A percentile compares a stretch with the other conserved stretches of the same genome.
phyloP scores from a whole-genome alignment of 2,797 vertebrate species.

The Decapterus maruadsi region DNA sequence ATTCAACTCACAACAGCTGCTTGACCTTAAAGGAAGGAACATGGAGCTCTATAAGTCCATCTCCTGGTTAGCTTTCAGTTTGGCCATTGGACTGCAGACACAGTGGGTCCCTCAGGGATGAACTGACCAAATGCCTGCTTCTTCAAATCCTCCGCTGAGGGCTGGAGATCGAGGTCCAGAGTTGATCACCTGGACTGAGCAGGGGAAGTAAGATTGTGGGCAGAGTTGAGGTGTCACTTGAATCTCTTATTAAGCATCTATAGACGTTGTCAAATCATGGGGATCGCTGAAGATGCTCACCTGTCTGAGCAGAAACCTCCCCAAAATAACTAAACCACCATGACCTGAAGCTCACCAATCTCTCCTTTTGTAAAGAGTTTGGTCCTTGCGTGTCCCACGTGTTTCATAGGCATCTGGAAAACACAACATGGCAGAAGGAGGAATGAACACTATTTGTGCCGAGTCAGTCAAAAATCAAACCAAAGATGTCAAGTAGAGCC shows the following conservation, averaged over 20 bases:
- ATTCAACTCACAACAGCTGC: no score
- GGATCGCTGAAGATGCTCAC: background rate
- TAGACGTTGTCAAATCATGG: background rate
- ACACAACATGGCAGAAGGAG: constrained; percentile 34
- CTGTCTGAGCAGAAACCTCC: background rate
- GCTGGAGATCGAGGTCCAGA: background rate
- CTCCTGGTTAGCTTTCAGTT: background rate
- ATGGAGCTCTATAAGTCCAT: background rate
- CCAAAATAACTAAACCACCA: background rate
- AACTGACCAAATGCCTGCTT: background rate
- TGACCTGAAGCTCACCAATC: background rate
- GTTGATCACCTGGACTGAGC: background rate
- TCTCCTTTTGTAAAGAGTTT: background rate
- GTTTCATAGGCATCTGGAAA: no score
- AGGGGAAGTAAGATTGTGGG: no score
- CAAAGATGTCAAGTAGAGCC: constrained; percentile 25
- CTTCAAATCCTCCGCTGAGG: no score
- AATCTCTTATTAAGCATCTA: no score
- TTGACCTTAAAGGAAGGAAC: no score
- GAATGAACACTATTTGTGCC: constrained; percentile 60
- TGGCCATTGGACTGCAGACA: background rate
- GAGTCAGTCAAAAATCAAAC: constrained; percentile 41
- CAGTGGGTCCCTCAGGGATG: background rate
- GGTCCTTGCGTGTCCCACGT: no score
- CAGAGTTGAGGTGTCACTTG: no score